A percentile compares a stretch with the other conserved stretches of the same genome.
These are phyloP conservation scores for Notiomystis cincta DNA, from an alignment of 2,113 vertebrate genomes.

Conservation along the genomic window DNA sequence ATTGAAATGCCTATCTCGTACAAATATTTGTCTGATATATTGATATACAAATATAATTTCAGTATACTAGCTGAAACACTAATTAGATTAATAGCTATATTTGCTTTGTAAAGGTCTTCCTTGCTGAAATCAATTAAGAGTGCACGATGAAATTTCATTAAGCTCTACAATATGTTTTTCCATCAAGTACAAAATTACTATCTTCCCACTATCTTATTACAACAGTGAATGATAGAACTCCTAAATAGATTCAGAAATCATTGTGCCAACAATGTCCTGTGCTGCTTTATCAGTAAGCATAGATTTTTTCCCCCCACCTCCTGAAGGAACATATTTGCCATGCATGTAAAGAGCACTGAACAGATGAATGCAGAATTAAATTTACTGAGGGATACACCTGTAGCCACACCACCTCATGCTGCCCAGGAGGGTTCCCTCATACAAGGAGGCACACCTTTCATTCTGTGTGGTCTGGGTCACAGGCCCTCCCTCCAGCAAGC, in stretches of 20 bases:
- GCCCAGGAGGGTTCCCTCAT: neutral
- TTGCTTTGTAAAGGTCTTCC: constrained; percentile 59
- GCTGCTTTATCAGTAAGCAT: neutral
- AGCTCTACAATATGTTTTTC: constrained; percentile 44
- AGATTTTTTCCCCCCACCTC: neutral
- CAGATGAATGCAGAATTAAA: neutral
- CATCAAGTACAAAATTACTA: constrained; percentile 20
- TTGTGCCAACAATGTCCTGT: neutral
- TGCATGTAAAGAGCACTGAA: neutral
- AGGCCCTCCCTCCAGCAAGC: neutral
- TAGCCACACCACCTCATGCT: neutral
- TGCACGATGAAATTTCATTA: constrained; percentile 46
- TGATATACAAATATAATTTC: constrained; percentile 49
- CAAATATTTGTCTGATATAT: constrained; percentile 59
- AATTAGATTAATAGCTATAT: constrained; percentile 61
- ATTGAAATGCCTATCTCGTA: constrained; percentile 22
- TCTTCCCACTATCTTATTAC: constrained; percentile 30
- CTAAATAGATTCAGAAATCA: neutral
- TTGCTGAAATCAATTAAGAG: constrained; percentile 61
- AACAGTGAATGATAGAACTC: neutral
- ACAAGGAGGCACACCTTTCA: neutral
- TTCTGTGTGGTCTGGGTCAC: accelerated
- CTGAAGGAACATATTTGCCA: neutral
- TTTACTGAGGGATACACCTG: neutral
- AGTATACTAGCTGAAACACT: constrained; percentile 32